Percentiles rank a stretch among this genome's conserved stretches.
Evolutionary conservation across 1,140 invertebrate genomes (phyloP).

Genomic region (Thaumetopoea pityocampa): DNA sequence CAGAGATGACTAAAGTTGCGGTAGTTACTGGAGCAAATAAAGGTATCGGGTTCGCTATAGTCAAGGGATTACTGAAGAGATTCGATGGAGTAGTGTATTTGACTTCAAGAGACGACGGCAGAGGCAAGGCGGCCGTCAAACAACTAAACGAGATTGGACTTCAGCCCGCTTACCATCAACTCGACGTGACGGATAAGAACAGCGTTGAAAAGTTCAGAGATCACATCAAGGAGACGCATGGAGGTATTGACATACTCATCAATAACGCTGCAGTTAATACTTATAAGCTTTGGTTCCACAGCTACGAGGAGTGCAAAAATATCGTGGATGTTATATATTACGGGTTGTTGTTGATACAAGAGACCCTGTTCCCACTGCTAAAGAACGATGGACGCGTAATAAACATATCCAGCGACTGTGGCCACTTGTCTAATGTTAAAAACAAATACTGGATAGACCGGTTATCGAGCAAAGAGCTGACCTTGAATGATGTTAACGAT

Average conservation of each 20-base stretch:
- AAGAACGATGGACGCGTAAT: constrained; percentile 81
- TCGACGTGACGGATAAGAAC: constrained; percentile 79
- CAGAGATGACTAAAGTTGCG: constrained; percentile 36
- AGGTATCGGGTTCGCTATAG: constrained; percentile 84
- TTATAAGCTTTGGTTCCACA: too few relatives aligned
- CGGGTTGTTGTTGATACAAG: constrained; percentile 78
- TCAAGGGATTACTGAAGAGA: constrained; percentile 78
- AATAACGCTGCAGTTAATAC: constrained; percentile 92
- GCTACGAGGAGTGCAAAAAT: constrained; percentile 79
- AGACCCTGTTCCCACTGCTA: constrained; percentile 82
- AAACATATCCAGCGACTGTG: constrained; percentile 83
- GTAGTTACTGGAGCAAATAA: constrained; percentile 85
- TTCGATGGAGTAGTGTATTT: constrained; percentile 79
- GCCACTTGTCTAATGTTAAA: constrained; percentile 77
- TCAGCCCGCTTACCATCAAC: constrained; percentile 79
- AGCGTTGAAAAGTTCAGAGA: constrained; percentile 78
- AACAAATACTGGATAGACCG: constrained; percentile 74
- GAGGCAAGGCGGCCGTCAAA: constrained; percentile 76
- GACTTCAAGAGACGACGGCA: constrained; percentile 77
- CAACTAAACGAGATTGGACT: constrained; percentile 70
- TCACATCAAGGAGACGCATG: constrained; percentile 79
- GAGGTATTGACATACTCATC: constrained; percentile 86
- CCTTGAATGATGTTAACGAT: constrained; percentile 75
- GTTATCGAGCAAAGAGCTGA: constrained; percentile 74
- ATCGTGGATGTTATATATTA: constrained; percentile 83